Conservation (phyloP, 1,140 invertebrate species). For the Zelostemma sp. region DNA sequence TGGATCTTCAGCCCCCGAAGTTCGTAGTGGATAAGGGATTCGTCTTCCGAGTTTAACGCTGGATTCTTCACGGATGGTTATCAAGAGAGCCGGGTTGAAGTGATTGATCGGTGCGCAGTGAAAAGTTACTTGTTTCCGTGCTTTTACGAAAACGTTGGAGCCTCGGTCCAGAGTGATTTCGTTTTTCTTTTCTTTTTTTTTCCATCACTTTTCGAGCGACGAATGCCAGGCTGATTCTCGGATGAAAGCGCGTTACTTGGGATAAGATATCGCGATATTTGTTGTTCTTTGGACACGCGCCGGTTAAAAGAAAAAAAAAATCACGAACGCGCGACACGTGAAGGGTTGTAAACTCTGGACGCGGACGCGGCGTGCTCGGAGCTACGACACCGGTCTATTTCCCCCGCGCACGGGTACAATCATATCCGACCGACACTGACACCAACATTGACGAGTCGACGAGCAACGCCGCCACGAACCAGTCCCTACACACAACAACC, state of each 20-base stretch:
- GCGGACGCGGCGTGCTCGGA: slow-evolving; percentile 21
- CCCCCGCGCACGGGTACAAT: slow-evolving; percentile 53
- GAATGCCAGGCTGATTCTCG: no score
- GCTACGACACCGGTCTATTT: slow-evolving; percentile 19
- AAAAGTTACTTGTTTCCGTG: no score
- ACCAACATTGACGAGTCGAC: slow-evolving; percentile 51
- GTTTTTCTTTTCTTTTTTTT: no score
- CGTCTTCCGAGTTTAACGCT: slow-evolving; percentile 7
- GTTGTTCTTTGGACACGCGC: no score
- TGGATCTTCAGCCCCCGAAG: slow-evolving; percentile 18
- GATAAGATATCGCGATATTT: no score
- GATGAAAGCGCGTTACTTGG: no score
- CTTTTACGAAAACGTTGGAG: no score
- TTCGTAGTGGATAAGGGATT: slow-evolving; percentile 15
- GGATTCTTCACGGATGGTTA: slow-evolving; percentile 21
- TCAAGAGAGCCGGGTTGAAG: neutral
- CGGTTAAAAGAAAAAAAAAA: no score
- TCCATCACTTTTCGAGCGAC: no score
- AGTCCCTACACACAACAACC: slow-evolving; percentile 68
- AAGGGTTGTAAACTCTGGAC: slow-evolving; percentile 21
- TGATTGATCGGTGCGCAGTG: neutral
- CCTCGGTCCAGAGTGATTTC: no score
- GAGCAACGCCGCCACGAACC: slow-evolving; percentile 50
- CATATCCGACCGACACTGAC: slow-evolving; percentile 49
- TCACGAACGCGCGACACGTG: slow-evolving; percentile 17